phyloP scores from a whole-genome alignment of 2,888 invertebrate genomes.

The Yponomeuta plumbellus region DNA sequence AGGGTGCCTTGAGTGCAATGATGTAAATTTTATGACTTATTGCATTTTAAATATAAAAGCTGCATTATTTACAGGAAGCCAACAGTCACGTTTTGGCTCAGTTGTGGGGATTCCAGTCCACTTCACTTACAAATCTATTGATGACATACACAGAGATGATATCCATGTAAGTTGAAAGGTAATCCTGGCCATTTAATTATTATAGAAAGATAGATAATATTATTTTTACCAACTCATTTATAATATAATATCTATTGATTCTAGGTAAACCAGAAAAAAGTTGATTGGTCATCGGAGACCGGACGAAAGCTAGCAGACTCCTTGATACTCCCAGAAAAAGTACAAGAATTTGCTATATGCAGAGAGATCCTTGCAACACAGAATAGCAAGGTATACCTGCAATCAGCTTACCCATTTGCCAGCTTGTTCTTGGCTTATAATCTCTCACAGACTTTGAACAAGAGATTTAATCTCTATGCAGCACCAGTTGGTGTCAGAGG shows the following conservation, averaged over 20 bases:
- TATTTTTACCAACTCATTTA: neutral
- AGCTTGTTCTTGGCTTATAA: constrained; percentile 71
- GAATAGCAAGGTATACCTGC: constrained; percentile 75
- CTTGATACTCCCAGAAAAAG: constrained; percentile 84
- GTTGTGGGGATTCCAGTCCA: constrained; percentile 85
- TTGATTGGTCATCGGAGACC: constrained; percentile 80
- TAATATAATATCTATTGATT: constrained; percentile 24
- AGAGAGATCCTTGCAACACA: constrained; percentile 81
- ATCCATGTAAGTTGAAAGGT: constrained; percentile 61
- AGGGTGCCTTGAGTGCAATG: too few species aligned
- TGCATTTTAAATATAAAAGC: too few species aligned
- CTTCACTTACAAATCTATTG: constrained; percentile 76
- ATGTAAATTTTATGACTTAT: too few species aligned
- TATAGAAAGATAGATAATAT: neutral
- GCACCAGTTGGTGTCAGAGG: constrained; percentile 66
- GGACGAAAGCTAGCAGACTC: constrained; percentile 80
- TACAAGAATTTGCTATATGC: constrained; percentile 88
- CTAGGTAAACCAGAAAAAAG: constrained; percentile 77
- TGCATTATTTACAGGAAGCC: constrained; percentile 54
- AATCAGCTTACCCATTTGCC: constrained; percentile 70
- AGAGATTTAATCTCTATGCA: constrained; percentile 69
- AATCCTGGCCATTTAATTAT: neutral
- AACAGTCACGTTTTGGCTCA: constrained; percentile 77
- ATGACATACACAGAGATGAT: constrained; percentile 74
- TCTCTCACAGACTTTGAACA: constrained; percentile 70